Conservation (phyloP, 2,113 vertebrate genomes). For the Atrichornis clamosus region DNA sequence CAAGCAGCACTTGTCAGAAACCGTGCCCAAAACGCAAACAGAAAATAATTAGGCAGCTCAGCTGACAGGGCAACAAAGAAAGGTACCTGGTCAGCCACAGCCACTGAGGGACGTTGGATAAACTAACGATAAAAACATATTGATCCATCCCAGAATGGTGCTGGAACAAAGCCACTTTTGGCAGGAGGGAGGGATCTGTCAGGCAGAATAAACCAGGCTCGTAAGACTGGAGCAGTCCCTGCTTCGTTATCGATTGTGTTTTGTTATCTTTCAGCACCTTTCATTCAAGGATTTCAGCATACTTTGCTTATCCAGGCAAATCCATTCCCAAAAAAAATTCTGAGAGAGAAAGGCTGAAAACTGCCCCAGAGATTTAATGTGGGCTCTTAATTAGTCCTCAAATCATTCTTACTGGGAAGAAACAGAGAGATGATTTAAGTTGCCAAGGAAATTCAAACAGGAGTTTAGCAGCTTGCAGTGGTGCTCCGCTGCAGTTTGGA, state of each 20-base stretch:
- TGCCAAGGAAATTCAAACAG: background rate
- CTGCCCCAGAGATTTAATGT: background rate
- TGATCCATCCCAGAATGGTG: background rate
- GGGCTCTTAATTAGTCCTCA: background rate
- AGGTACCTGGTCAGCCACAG: background rate
- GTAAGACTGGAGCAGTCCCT: background rate
- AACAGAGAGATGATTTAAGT: background rate
- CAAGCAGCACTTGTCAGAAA: conserved; percentile 42
- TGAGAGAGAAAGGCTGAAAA: background rate
- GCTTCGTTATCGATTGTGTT: fast-evolving
- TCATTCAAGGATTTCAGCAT: background rate
- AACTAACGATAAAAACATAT: background rate
- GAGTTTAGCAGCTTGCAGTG: background rate
- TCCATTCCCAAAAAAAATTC: background rate
- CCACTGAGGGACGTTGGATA: background rate
- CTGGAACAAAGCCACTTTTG: background rate
- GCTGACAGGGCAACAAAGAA: background rate
- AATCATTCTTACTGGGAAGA: background rate
- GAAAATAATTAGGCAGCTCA: conserved; percentile 17
- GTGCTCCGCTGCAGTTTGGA: background rate
- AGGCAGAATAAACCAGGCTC: background rate
- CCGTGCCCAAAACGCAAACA: conserved; percentile 36
- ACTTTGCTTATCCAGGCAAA: background rate
- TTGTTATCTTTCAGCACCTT: background rate
- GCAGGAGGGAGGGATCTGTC: background rate